These are phyloP conservation scores for Craterocephalus amniculus DNA, from an alignment of 2,797 vertebrate species.

Conservation along the genomic window DNA sequence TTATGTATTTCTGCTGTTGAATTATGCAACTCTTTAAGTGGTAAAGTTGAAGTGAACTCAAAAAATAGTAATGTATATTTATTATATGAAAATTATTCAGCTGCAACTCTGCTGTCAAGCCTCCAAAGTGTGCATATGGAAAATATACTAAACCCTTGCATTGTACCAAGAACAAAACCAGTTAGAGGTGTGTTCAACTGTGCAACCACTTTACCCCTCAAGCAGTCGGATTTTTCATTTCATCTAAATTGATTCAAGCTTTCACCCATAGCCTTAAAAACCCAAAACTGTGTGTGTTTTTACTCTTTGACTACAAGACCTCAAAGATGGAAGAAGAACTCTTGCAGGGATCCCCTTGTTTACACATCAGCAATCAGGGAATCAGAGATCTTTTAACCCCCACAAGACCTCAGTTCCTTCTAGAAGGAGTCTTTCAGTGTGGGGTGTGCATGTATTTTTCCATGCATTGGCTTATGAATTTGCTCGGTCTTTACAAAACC, in stretches of 20 bases:
- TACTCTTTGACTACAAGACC: constrained; percentile 10
- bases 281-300: not conserved
- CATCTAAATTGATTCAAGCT: constrained; percentile 9
- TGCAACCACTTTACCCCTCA: not conserved
- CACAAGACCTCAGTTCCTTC: not conserved
- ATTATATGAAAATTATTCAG: not conserved
- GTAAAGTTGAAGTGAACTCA: no score
- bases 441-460: not conserved
- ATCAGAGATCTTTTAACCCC: not conserved
- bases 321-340: not conserved
- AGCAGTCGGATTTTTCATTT: constrained; percentile 11
- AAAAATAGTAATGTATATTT: not conserved
- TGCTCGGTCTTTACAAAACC: no score
- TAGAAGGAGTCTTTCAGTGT: not conserved
- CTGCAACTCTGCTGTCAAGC: not conserved
- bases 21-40: no score
- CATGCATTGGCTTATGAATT: no score
- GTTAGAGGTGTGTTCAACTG: not conserved
- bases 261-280: constrained; percentile 2
- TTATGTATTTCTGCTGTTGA: no score
- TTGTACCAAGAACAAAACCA: no score
- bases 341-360: not conserved
- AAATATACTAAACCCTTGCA: not conserved
- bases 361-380: not conserved
- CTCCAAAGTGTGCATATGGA: not conserved